Percentiles rank a stretch among this genome's conserved stretches.
These are phyloP conservation scores for Trachelus troglodyta DNA, from an alignment of 2,888 invertebrate genomes.

Conservation along the genomic window DNA sequence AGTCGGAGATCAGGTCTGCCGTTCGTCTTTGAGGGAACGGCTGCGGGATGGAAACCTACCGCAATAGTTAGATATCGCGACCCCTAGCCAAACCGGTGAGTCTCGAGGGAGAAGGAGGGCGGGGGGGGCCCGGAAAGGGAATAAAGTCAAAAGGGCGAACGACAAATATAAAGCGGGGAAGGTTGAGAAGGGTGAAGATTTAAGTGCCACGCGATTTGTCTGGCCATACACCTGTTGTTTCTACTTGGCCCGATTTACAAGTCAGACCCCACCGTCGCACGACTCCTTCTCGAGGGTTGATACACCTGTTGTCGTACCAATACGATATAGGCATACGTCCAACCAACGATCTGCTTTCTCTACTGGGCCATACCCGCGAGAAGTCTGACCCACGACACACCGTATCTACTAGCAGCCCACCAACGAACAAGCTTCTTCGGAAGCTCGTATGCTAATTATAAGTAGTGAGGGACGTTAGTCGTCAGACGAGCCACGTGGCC, in stretches of 20 bases:
- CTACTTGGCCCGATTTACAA: slow-evolving; percentile 38
- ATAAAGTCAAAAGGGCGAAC: slow-evolving; percentile 21
- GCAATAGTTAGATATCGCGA: slow-evolving; percentile 23
- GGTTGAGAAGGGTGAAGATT: background rate
- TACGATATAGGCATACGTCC: background rate
- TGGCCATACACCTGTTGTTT: slow-evolving; percentile 54
- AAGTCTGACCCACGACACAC: background rate
- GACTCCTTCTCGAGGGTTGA: background rate
- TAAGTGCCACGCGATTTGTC: slow-evolving; percentile 35
- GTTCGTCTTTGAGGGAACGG: background rate
- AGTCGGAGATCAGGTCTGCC: background rate
- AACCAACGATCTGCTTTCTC: background rate
- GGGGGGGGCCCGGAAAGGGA: background rate
- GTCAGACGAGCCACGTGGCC: background rate
- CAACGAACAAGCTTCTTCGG: too few relatives aligned
- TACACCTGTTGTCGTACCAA: background rate
- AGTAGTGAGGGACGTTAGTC: background rate
- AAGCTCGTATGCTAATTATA: background rate
- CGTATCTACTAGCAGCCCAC: background rate
- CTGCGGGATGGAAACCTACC: slow-evolving; percentile 14
- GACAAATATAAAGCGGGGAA: background rate
- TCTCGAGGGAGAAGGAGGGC: background rate
- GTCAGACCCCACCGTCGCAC: slow-evolving; percentile 1
- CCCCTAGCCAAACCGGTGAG: slow-evolving; percentile 28
- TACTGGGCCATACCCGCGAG: accelerated